phyloP scores from a whole-genome alignment of 2,888 invertebrate genomes.

The Sussaba pulchella region DNA sequence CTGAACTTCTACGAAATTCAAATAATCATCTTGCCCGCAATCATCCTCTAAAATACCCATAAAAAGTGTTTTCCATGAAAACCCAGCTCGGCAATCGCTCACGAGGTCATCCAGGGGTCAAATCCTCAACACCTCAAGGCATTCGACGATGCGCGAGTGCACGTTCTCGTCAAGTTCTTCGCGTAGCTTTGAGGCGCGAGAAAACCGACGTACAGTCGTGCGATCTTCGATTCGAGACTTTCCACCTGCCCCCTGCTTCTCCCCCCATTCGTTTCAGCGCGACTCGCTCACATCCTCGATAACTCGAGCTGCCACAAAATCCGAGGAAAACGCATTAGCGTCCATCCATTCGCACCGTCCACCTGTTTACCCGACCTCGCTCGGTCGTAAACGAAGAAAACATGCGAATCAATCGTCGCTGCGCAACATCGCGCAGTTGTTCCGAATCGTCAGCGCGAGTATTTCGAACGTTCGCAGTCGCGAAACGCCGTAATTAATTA shows the following conservation, averaged over 20 bases:
- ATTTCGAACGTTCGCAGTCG: not conserved
- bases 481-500: not conserved
- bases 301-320: not conserved
- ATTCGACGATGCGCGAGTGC: not conserved
- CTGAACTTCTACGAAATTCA: too few species aligned
- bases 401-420: slow-evolving; percentile 29
- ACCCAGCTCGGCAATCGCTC: slow-evolving; percentile 1
- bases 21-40: too few species aligned
- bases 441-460: not conserved
- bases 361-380: not conserved
- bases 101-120: slow-evolving; percentile 17
- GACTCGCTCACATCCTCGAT: not conserved
- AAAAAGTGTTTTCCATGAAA: not conserved
- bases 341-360: slow-evolving; percentile 4
- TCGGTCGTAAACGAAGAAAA: slow-evolving; percentile 21
- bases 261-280: too few species aligned
- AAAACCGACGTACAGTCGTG: not conserved
- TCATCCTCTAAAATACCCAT: too few species aligned
- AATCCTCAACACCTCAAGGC: slow-evolving; percentile 1
- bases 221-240: slow-evolving; percentile 8
- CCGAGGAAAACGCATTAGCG: slow-evolving; percentile 11
- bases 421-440: not conserved
- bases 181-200: slow-evolving; percentile 17
- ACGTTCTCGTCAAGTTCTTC: not conserved
- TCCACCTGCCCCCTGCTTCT: not conserved